Evolutionary conservation across 1,140 invertebrate genomes (phyloP).

Genomic region (silkworm (Bombyx mori)): DNA sequence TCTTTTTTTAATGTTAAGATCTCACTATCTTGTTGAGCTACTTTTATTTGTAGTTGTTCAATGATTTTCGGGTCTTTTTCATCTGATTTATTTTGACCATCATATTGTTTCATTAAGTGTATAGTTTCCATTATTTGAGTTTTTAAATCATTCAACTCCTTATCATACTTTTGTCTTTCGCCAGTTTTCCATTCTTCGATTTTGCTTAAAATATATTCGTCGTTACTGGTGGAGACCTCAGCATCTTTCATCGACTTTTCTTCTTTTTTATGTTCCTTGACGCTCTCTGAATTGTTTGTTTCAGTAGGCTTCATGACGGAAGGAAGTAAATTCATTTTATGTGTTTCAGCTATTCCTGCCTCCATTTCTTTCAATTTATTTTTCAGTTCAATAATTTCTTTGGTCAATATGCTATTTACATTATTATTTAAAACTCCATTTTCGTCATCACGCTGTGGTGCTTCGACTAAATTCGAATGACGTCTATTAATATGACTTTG

Average conservation of each 20-base stretch:
- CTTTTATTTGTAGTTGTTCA: slow-evolving; percentile 47
- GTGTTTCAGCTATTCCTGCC: slow-evolving; percentile 23
- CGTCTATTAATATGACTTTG: slow-evolving; percentile 70
- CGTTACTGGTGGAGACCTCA: slow-evolving; percentile 44
- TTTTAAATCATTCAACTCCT: slow-evolving; percentile 55
- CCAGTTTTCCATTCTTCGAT: slow-evolving; percentile 61
- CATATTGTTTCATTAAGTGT: slow-evolving; percentile 43
- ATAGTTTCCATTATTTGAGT: slow-evolving; percentile 49
- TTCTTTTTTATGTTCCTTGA: slow-evolving; percentile 6
- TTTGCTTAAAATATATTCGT: slow-evolving; percentile 45
- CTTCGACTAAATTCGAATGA: slow-evolving; percentile 46
- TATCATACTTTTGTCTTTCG: slow-evolving; percentile 59
- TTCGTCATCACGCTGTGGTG: slow-evolving; percentile 37
- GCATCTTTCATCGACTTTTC: slow-evolving; percentile 40
- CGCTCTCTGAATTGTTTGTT: slow-evolving; percentile 7
- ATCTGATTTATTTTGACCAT: slow-evolving; percentile 18
- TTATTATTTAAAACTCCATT: slow-evolving; percentile 11
- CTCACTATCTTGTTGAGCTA: slow-evolving; percentile 50
- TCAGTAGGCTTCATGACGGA: slow-evolving; percentile 9
- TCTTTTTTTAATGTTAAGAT: slow-evolving; percentile 46
- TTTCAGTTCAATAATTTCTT: slow-evolving; percentile 57
- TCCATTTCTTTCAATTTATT: slow-evolving; percentile 57
- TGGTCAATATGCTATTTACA: slow-evolving; percentile 58
- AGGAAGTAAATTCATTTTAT: slow-evolving; percentile 6
- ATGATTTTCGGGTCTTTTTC: slow-evolving; percentile 44